These are phyloP conservation scores for Liposcelis brunnea DNA, from an alignment of 2,888 invertebrate genomes.

Conservation along the genomic window DNA sequence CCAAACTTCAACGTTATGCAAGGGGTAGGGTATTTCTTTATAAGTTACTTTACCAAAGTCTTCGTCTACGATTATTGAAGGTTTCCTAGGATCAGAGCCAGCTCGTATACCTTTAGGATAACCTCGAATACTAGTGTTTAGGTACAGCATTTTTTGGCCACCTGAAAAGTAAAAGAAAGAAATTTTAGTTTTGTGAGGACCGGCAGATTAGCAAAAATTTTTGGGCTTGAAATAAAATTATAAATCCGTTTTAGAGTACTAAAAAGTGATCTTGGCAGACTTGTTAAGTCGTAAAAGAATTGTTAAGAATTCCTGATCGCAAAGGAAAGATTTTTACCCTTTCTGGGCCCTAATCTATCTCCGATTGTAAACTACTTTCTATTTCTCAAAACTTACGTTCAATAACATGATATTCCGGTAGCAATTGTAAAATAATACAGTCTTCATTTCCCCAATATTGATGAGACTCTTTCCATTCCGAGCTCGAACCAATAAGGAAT, in stretches of 20 bases:
- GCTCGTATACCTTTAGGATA: constrained; percentile 71
- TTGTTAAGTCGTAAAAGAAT: too few species aligned
- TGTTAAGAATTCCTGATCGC: too few species aligned
- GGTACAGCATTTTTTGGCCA: constrained; percentile 59
- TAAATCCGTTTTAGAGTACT: too few species aligned
- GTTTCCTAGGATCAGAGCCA: constrained; percentile 61
- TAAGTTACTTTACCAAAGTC: constrained; percentile 42
- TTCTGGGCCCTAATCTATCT: too few species aligned
- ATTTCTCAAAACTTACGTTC: constrained; percentile 25
- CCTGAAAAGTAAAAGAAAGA: too few species aligned
- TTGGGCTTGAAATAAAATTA: too few species aligned
- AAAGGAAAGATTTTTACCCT: too few species aligned
- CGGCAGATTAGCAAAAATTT: too few species aligned
- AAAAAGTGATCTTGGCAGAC: too few species aligned
- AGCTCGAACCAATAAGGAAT: constrained; percentile 57
- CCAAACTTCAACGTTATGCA: constrained; percentile 48
- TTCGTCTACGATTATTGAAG: constrained; percentile 52
- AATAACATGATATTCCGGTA: constrained; percentile 31
- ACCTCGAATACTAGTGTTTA: constrained; percentile 68
- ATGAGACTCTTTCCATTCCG: constrained; percentile 75
- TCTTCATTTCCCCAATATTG: constrained; percentile 72
- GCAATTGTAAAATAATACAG: constrained; percentile 37
- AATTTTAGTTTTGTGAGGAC: too few species aligned
- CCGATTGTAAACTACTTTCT: too few species aligned
- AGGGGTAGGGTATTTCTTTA: constrained; percentile 29